These are phyloP conservation scores for Liolophura sinensis DNA, from an alignment of 1,140 invertebrate genomes.

Conservation along the genomic window DNA sequence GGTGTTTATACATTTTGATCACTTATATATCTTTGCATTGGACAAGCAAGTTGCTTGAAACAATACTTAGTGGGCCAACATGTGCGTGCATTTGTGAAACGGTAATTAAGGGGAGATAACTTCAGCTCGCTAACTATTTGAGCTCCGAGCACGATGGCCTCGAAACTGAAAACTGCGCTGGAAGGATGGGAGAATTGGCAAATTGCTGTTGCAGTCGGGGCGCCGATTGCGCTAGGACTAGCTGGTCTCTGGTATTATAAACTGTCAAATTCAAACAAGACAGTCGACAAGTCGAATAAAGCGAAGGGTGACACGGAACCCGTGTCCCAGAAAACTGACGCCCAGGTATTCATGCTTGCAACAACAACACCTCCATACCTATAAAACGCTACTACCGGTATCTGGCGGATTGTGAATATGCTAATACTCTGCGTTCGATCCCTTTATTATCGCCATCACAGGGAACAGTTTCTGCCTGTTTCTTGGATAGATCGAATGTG, in stretches of 20 bases:
- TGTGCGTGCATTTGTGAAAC: too few species aligned
- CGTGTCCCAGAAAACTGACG: slow-evolving; percentile 1
- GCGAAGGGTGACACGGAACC: slow-evolving; percentile 11
- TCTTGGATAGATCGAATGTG: too few species aligned
- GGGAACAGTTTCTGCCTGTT: too few species aligned
- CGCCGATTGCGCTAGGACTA: slow-evolving; percentile 78
- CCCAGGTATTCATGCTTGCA: slow-evolving; percentile 3
- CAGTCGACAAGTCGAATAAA: slow-evolving; percentile 26
- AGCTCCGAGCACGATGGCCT: too few species aligned
- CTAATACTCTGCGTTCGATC: not conserved
- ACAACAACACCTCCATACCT: not conserved
- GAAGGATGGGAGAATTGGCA: slow-evolving; percentile 69
- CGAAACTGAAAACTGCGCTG: slow-evolving; percentile 13
- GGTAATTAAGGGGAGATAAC: too few species aligned
- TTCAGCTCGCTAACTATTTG: too few species aligned
- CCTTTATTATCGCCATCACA: not conserved
- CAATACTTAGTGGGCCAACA: too few species aligned
- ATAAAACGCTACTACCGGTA: too few species aligned
- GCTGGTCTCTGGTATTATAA: slow-evolving; percentile 77
- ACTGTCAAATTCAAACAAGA: slow-evolving; percentile 32
- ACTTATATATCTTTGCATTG: too few species aligned
- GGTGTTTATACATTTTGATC: too few species aligned
- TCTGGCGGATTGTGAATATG: not conserved
- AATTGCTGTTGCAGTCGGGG: slow-evolving; percentile 76
- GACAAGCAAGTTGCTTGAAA: too few species aligned